These are phyloP conservation scores for Eupithecia pulchellata DNA, from an alignment of 2,888 invertebrate genomes.

Conservation along the genomic window DNA sequence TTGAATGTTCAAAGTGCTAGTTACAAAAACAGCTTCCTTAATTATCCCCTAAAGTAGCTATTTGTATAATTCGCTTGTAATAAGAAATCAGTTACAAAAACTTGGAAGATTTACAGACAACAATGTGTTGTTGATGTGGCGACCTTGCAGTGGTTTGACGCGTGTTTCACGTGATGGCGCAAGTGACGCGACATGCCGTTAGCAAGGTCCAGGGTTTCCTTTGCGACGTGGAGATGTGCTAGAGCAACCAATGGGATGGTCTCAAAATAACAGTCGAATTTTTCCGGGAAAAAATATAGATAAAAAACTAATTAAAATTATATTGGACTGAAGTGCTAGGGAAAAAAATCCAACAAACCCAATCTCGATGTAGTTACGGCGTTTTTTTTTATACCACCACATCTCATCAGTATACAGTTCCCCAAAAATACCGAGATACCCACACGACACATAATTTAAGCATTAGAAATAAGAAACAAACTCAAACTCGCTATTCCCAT, in stretches of 20 bases:
- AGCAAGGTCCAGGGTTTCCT: not conserved
- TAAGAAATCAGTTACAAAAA: constrained; percentile 26
- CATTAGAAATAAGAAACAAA: too few species aligned
- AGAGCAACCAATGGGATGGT: not conserved
- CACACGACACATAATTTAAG: too few species aligned
- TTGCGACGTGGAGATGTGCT: not conserved
- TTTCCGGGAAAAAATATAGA: too few species aligned
- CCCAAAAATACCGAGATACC: too few species aligned
- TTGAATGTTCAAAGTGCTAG: constrained; percentile 28
- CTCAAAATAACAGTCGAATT: not conserved
- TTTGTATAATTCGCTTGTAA: constrained; percentile 27
- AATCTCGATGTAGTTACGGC: too few species aligned
- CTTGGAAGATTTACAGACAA: constrained; percentile 30
- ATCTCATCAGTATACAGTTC: too few species aligned
- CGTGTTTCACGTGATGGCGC: constrained; percentile 7
- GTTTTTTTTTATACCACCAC: too few species aligned
- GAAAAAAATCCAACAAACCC: too few species aligned
- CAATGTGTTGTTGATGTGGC: constrained; percentile 39
- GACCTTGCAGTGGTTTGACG: constrained; percentile 33
- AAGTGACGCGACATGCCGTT: constrained; percentile 7
- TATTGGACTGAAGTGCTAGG: too few species aligned
- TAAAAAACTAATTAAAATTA: too few species aligned
- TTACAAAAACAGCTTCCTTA: constrained; percentile 30
- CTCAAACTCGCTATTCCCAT: too few species aligned
- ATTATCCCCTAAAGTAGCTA: constrained; percentile 29